phyloP scores from a whole-genome alignment of 2,797 vertebrate species.

The Galagoides demidoff region DNA sequence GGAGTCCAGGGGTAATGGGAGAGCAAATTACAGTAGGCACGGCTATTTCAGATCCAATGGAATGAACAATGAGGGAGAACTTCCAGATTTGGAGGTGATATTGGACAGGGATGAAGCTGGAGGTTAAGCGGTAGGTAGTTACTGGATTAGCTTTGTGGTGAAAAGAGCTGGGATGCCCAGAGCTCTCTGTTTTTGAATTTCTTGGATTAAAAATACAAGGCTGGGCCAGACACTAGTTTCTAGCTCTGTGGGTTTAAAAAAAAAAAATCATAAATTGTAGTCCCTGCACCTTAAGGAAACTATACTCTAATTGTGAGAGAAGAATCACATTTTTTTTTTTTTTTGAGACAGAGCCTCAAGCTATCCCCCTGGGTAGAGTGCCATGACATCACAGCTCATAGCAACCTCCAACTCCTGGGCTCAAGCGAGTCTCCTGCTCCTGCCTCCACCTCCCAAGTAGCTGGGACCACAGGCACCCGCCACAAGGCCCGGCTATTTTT shows the following conservation, averaged over 20 bases:
- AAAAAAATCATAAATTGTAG: not conserved
- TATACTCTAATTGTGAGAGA: not conserved
- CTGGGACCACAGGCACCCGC: too few species aligned
- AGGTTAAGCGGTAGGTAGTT: not conserved
- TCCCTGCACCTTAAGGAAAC: not conserved
- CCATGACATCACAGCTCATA: too few species aligned
- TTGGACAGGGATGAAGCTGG: not conserved
- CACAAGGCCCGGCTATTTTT: too few species aligned
- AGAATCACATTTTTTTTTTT: not conserved
- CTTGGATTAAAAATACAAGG: not conserved
- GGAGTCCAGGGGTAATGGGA: not conserved
- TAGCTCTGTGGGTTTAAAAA: not conserved
- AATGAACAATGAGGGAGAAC: not conserved
- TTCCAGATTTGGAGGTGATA: not conserved
- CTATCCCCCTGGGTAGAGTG: too few species aligned
- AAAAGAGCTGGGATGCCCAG: not conserved
- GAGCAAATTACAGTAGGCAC: not conserved
- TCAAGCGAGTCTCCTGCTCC: too few species aligned
- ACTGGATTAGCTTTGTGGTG: not conserved
- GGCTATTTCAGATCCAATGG: constrained; percentile 13
- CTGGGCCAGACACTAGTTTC: not conserved
- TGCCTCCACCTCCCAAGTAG: too few species aligned
- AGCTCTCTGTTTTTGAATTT: not conserved
- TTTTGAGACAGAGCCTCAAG: too few species aligned
- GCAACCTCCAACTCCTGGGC: too few species aligned